Evolutionary conservation across 2,888 invertebrate species (phyloP).

Genomic region (Sesamia inferens): DNA sequence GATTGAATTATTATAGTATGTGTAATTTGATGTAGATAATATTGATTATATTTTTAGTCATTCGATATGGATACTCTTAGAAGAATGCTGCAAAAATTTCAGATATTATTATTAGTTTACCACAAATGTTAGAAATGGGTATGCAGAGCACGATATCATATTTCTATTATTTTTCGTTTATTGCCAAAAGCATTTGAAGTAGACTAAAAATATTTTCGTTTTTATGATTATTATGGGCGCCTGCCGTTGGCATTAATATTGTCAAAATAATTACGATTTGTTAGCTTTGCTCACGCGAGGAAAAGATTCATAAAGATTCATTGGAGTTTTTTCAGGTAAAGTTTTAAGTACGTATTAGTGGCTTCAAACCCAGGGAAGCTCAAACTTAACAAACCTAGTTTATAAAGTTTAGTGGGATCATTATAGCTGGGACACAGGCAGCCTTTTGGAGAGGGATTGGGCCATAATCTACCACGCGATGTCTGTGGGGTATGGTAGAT

Average conservation of each 20-base stretch:
- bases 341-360: no score
- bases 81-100: background rate
- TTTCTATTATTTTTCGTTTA: constrained; percentile 20
- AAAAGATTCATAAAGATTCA: constrained; percentile 13
- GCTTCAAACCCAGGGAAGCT: background rate
- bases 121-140: constrained; percentile 3
- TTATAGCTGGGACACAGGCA: no score
- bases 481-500: no score
- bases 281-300: constrained; percentile 48
- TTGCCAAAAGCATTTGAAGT: constrained; percentile 2
- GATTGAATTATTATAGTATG: background rate
- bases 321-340: constrained; percentile 16
- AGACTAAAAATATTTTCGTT: background rate
- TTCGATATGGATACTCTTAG: background rate
- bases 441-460: no score
- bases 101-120: background rate
- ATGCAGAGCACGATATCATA: background rate
- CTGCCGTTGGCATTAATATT: constrained; percentile 1
- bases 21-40: background rate
- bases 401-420: no score
- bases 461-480: no score
- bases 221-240: background rate
- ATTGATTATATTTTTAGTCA: background rate
- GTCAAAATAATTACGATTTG: constrained; percentile 28
- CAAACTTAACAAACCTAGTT: no score